Base-by-base conservation (phyloP, 2,113 vertebrate genomes). In the Laticauda colubrina region DNA sequence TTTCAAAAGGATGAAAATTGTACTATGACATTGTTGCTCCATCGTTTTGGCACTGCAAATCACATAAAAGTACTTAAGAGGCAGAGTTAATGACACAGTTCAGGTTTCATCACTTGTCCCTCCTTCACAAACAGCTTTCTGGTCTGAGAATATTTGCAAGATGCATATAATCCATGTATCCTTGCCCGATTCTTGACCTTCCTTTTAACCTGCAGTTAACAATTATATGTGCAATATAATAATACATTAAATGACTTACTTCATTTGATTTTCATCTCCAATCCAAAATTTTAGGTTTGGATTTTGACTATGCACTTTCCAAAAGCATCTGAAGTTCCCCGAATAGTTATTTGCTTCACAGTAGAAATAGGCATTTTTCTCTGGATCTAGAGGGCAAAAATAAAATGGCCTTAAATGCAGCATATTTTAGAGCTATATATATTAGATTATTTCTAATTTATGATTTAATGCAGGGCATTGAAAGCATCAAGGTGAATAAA, bases 321-420 rank as follows among this genome's bases (percentile, higher is more conserved):
- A 93, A 54, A 61, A 87, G 10, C 92, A 93, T 11, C 14, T 87
- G 56, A 93, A 93, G 9, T 54, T 64, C 23, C 89, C 92, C 23
- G 92, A 90, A 59, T 64, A 87, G 64, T 85, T 93, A 18, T 93
- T 93, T 64, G 92, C 92, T 43, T 23, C 86, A 43, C 92, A 93
- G 64, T 54, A 90, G 56, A 93, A 48, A 24, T 54, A 90, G 45
- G 8, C 26, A 4, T 14, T 34, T n/a, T 43, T 3, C 1, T 26
- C 39, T 92, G n/a, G 1, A 81, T 5, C 61, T 89, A 34, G 29
- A 88, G 20, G 12, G 20, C n/a, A 69, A 81, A 56, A 89, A 89
- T 43, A 92, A 54, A 88, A 5, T 69, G 24, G n/a, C 53, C 18
- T 51, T 51, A 56, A 75, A 23, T 29, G 29, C 18, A 53, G 5